phyloP scores from a whole-genome alignment of 2,797 vertebrate genomes.

The Gymnocypris eckloni region DNA sequence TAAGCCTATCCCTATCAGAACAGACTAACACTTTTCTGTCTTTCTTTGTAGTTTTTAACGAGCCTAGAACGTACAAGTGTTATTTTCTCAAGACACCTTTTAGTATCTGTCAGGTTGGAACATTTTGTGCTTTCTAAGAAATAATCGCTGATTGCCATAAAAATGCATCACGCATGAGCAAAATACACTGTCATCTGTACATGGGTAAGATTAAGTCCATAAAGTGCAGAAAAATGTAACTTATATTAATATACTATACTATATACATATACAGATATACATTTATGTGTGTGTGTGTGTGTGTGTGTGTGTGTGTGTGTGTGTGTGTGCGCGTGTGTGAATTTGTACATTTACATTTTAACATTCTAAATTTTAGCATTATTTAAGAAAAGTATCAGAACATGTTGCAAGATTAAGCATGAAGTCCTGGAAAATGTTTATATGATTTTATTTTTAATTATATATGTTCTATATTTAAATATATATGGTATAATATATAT shows the following conservation, averaged over 20 bases:
- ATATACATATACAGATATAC: background rate
- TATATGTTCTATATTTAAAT: too few relatives aligned
- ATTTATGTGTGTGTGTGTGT: too few relatives aligned
- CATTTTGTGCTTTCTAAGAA: conserved; percentile 1
- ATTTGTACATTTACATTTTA: background rate
- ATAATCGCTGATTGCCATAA: background rate
- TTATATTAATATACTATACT: background rate
- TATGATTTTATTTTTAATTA: too few relatives aligned
- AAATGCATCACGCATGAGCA: background rate
- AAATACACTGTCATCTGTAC: background rate
- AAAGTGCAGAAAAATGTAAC: background rate
- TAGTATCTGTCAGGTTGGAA: background rate
- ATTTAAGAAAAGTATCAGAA: background rate
- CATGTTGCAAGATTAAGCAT: background rate
- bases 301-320: too few relatives aligned
- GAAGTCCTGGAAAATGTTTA: too few relatives aligned
- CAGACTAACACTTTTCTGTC: too few relatives aligned
- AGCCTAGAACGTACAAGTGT: background rate
- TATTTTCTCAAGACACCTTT: background rate
- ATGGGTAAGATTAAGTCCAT: background rate
- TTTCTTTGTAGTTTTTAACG: background rate
- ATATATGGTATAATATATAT: too few relatives aligned
- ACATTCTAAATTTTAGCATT: background rate
- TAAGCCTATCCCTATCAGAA: too few relatives aligned
- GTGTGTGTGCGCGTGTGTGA: too few relatives aligned